phyloP scores from a whole-genome alignment of 1,140 invertebrate genomes.

The Drosophila bocki region DNA sequence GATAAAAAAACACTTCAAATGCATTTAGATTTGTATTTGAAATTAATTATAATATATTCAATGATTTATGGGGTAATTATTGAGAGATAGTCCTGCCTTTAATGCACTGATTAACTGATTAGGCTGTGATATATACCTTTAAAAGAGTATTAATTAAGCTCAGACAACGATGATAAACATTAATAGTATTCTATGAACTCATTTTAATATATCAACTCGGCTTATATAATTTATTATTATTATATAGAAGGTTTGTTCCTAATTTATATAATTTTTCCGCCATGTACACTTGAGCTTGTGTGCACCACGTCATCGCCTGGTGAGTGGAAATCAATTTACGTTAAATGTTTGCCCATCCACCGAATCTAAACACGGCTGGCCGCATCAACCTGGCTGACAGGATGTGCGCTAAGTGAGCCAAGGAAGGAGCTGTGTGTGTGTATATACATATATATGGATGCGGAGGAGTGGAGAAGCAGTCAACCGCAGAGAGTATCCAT shows the following conservation, averaged over 20 bases:
- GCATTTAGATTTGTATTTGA: not conserved
- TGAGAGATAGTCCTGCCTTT: not conserved
- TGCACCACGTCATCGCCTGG: conserved; percentile 44
- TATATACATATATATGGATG: not conserved
- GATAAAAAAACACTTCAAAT: not conserved
- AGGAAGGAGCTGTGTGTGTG: conserved; percentile 11
- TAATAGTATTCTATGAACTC: too few species aligned
- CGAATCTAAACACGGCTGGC: conserved; percentile 59
- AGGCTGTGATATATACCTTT: not conserved
- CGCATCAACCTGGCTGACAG: conserved; percentile 30
- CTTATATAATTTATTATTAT: not conserved
- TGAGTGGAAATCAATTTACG: conserved; percentile 74
- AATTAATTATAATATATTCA: not conserved
- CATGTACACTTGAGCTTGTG: conserved; percentile 19
- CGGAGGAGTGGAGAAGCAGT: conserved; percentile 20
- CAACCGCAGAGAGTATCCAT: conserved; percentile 62
- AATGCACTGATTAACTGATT: conserved; percentile 1
- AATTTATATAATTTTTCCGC: conserved; percentile 3
- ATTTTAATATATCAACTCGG: not conserved
- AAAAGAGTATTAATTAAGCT: not conserved
- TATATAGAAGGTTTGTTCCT: too few species aligned
- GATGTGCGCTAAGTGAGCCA: conserved; percentile 41
- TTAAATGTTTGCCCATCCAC: conserved; percentile 62
- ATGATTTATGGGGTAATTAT: not conserved
- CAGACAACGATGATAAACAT: too few species aligned